Conservation (phyloP, 2,113 vertebrate genomes). For the Pteropus alecto region DNA sequence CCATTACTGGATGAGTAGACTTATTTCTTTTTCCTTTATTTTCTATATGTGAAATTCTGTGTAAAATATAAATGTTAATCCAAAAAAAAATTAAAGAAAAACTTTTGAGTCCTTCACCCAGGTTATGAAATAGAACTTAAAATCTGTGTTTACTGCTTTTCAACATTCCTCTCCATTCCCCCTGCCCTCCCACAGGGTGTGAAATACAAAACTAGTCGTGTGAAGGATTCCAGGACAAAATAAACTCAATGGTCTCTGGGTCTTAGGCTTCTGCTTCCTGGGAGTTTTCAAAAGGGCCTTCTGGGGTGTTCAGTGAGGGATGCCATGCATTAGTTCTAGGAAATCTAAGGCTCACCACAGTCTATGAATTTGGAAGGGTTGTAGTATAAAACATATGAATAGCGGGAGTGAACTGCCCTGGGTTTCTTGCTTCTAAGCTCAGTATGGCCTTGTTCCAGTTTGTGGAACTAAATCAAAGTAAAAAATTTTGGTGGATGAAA, state of each 20-base stretch:
- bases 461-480: background rate
- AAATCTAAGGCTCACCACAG: background rate
- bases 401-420: background rate
- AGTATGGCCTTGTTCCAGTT: background rate
- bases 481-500: background rate
- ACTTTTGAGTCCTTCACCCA: background rate
- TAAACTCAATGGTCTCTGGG: background rate
- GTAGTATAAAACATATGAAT: background rate
- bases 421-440: background rate
- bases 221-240: background rate
- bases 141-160: background rate
- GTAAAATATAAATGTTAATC: background rate
- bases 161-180: background rate
- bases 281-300: background rate
- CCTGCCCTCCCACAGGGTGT: background rate
- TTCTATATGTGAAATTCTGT: conserved; percentile 9
- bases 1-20: background rate
- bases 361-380: background rate
- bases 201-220: background rate
- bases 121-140: background rate
- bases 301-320: background rate
- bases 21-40: background rate
- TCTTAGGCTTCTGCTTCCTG: background rate
- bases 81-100: background rate
- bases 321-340: background rate